Percentiles rank a stretch among this genome's conserved stretches.
These are phyloP conservation scores for Habropoda laboriosa DNA, from an alignment of 1,140 invertebrate species.

Conservation along the genomic window DNA sequence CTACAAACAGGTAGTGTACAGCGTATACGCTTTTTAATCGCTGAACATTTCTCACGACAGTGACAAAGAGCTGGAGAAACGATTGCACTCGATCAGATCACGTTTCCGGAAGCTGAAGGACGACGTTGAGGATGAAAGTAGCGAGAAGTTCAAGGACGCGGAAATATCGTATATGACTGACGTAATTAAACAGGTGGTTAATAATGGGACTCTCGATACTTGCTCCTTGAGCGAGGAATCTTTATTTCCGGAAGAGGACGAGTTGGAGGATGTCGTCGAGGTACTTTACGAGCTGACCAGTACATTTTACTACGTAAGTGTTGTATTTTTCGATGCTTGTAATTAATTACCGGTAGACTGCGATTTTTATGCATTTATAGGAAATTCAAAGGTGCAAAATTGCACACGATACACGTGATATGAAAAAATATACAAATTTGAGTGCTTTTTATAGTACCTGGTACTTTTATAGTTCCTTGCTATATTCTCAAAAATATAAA, in stretches of 20 bases:
- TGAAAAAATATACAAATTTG: too few species aligned
- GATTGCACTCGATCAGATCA: constrained; percentile 60
- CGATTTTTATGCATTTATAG: too few species aligned
- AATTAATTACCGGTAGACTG: too few species aligned
- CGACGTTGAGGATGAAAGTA: constrained; percentile 61
- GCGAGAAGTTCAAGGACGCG: constrained; percentile 45
- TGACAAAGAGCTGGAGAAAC: constrained; percentile 72
- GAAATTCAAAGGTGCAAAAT: too few species aligned
- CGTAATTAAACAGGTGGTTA: constrained; percentile 79
- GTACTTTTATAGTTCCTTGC: too few species aligned
- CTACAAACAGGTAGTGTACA: too few species aligned
- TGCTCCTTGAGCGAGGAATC: constrained; percentile 70
- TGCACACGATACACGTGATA: too few species aligned
- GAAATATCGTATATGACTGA: constrained; percentile 78
- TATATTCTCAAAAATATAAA: too few species aligned
- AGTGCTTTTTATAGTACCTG: too few species aligned
- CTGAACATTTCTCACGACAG: constrained; percentile 49
- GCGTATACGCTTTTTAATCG: too few species aligned
- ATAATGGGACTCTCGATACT: constrained; percentile 72
- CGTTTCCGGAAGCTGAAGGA: constrained; percentile 54
- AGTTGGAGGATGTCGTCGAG: constrained; percentile 78
- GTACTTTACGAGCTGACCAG: constrained; percentile 81
- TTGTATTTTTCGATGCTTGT: too few species aligned
- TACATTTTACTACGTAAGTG: constrained; percentile 82
- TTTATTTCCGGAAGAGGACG: constrained; percentile 74